These are phyloP conservation scores for Hipposideros armiger DNA, from an alignment of 2,113 vertebrate species.

Conservation along the genomic window DNA sequence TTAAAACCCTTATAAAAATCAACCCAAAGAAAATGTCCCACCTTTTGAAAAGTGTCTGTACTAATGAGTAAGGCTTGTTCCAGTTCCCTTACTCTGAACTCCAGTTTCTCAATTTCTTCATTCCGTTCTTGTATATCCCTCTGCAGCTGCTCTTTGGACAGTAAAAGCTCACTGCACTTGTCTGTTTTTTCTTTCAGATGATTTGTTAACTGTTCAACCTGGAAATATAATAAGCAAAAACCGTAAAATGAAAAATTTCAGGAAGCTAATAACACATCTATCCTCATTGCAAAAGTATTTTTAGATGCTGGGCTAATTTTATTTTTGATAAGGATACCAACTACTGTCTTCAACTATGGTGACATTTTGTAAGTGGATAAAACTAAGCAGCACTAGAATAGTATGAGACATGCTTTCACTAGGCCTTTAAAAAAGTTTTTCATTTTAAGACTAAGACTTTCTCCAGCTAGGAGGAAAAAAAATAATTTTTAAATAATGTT, in stretches of 20 bases:
- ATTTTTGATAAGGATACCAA: constrained; percentile 16
- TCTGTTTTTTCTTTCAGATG: constrained; percentile 97
- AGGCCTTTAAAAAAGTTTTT: constrained; percentile 5
- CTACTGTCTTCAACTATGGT: neutral
- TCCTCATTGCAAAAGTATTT: neutral
- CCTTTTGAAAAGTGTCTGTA: constrained; percentile 92
- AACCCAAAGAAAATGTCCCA: constrained; percentile 77
- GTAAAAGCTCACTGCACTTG: constrained; percentile 96
- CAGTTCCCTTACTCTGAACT: constrained; percentile 93
- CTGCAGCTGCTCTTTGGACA: constrained; percentile 95
- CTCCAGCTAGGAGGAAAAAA: neutral
- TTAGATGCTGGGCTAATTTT: neutral
- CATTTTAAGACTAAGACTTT: constrained; percentile 9
- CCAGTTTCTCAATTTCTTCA: constrained; percentile 97
- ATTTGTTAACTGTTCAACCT: constrained; percentile 95
- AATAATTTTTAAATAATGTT: neutral
- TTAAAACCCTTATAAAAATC: constrained; percentile 6
- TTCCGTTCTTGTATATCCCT: constrained; percentile 94
- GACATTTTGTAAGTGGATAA: neutral
- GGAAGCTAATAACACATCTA: neutral
- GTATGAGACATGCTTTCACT: constrained; percentile 37
- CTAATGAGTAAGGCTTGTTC: constrained; percentile 95
- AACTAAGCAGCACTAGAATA: neutral
- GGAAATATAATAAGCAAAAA: constrained; percentile 62
- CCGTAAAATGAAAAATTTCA: neutral